Evolutionary conservation across 2,888 invertebrate species (phyloP), one percentile per base, ranked within the genome.

Genomic region (Campoplex capitator): DNA sequence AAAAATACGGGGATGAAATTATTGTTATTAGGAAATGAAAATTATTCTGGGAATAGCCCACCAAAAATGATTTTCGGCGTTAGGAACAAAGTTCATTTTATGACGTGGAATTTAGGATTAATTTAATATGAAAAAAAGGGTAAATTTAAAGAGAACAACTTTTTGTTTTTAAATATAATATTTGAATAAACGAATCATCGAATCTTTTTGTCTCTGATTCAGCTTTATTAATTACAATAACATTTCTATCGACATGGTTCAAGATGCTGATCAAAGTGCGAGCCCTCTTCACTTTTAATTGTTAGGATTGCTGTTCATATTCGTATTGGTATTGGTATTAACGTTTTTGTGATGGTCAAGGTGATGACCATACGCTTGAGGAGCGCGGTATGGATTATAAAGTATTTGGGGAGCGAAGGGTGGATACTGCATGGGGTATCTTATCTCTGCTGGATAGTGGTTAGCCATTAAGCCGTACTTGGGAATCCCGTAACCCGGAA

Each of bases 271-370:
- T 11, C 42, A 58, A 7, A 58, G 56, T 18, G 42, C 1, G 13
- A 3, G n/a, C 45, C 23, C 48, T 28, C 16, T 23, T 84, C 70
- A 85, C 58, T 65, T 76, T 80, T 79, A 87, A 32, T 75, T 74
- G 42, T 65, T 74, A 7, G 58, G 54, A 28, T 75, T 82, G 32
- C 38, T 71, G 67, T 88, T 88, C 32, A 87, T 78, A 42, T 88
- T 88, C 11, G 88, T 85, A 74, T 88, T 88, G 6, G 85, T 70
- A 65, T 88, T 88, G 23, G 88, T 67, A 84, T 85, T 88, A 13
- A 82, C 67, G 54, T 54, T 84, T 9, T 85, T 48, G 56, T 54
- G 35, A 45, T 77, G 42, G n/a, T 48, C 77, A 23, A 32, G 18
- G 4, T 54, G 48, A 28, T 79, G 56, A 75, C 58, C 74, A 62